Percentiles rank a stretch among this genome's conserved stretches.
Conservation (phyloP, 2,797 vertebrate species). For the Chromobotia macracanthus region DNA sequence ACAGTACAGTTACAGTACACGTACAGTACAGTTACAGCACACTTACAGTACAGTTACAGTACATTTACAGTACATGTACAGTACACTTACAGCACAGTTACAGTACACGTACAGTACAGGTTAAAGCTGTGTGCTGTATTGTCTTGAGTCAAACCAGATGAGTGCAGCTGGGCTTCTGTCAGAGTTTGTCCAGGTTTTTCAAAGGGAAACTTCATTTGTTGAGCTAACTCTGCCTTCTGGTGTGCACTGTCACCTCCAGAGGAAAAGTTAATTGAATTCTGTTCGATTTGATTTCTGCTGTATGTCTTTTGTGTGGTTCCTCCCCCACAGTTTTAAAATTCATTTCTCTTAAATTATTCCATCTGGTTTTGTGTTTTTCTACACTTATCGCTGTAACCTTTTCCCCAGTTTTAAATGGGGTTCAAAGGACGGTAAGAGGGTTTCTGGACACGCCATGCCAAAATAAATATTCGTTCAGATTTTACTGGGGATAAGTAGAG, state of each 20-base stretch:
- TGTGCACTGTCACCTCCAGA: conserved; percentile 64
- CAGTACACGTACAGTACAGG: too few species aligned
- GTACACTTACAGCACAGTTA: not conserved
- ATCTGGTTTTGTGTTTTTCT: conserved; percentile 68
- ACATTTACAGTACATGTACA: too few species aligned
- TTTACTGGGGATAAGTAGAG: not conserved
- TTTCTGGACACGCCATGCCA: conserved; percentile 45
- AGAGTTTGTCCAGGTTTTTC: conserved; percentile 45
- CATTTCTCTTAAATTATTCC: conserved; percentile 74
- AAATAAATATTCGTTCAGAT: conserved; percentile 49
- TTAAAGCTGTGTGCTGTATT: too few species aligned
- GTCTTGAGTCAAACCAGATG: conserved; percentile 49
- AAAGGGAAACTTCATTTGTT: conserved; percentile 65
- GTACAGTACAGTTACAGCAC: too few species aligned
- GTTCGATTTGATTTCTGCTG: conserved; percentile 64
- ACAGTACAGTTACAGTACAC: too few species aligned
- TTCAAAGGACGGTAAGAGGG: conserved; percentile 60
- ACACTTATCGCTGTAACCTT: conserved; percentile 58
- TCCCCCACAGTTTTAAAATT: conserved; percentile 72
- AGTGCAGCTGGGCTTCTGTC: conserved; percentile 53
- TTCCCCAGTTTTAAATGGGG: conserved; percentile 49
- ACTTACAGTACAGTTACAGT: too few species aligned
- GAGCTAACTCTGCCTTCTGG: conserved; percentile 71
- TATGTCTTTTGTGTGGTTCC: conserved; percentile 64
- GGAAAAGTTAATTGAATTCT: conserved; percentile 72